These are phyloP conservation scores for Pseudopodoces humilis DNA, from an alignment of 2,113 vertebrate genomes.

Conservation along the genomic window DNA sequence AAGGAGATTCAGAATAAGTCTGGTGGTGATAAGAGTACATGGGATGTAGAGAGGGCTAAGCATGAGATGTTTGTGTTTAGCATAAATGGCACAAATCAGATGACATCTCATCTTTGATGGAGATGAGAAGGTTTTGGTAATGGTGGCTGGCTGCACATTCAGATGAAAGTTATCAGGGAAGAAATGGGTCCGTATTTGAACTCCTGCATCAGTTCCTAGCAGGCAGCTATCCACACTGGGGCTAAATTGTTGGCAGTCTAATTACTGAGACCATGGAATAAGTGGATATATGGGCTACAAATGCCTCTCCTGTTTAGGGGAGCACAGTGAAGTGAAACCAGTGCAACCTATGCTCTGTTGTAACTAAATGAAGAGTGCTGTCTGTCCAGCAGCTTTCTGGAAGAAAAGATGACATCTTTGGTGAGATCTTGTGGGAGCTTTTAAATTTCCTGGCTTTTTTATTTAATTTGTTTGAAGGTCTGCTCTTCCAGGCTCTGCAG, in stretches of 20 bases:
- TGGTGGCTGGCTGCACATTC: background rate
- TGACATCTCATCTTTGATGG: background rate
- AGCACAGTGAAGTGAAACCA: background rate
- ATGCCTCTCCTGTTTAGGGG: background rate
- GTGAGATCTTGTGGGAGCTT: background rate
- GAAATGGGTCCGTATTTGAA: background rate
- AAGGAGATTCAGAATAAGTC: background rate
- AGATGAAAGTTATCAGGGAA: background rate
- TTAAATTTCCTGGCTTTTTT: background rate
- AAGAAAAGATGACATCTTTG: background rate
- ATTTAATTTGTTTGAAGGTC: background rate
- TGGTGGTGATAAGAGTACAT: background rate
- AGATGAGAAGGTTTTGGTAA: background rate
- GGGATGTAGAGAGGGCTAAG: background rate
- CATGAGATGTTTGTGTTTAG: background rate
- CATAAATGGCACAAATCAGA: background rate
- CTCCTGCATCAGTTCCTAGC: background rate
- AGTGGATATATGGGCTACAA: background rate
- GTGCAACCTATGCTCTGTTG: background rate
- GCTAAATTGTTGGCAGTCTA: background rate
- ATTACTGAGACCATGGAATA: background rate
- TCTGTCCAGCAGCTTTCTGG: background rate
- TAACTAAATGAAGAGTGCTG: background rate
- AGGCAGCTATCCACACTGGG: background rate
- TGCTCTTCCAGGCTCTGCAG: background rate